A percentile compares a stretch with the other conserved stretches of the same genome.
These are phyloP conservation scores for Falco biarmicus DNA, from an alignment of 2,797 vertebrate species.

Conservation along the genomic window DNA sequence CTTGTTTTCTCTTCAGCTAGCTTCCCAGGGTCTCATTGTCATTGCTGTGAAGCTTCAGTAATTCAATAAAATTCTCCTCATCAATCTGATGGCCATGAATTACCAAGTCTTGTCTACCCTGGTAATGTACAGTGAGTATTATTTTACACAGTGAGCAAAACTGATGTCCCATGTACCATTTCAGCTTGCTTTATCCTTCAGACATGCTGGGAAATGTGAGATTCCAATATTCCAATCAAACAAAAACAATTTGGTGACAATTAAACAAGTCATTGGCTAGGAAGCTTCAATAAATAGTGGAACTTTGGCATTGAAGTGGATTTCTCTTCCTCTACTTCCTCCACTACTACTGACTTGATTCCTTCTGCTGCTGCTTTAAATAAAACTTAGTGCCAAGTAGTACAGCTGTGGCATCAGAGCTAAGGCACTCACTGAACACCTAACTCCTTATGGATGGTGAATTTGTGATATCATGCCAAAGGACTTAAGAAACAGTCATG, in stretches of 20 bases:
- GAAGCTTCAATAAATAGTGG: neutral
- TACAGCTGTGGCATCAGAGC: neutral
- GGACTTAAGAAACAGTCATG: neutral
- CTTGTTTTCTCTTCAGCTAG: constrained; percentile 76
- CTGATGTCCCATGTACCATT: neutral
- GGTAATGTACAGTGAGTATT: neutral
- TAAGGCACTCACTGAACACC: neutral
- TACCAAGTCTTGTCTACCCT: constrained; percentile 28
- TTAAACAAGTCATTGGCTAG: neutral
- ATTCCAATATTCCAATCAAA: neutral
- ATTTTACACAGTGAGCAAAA: constrained; percentile 43
- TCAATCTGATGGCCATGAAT: constrained; percentile 54
- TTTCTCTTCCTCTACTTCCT: neutral
- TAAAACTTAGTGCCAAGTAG: neutral
- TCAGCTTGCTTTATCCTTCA: constrained; percentile 2
- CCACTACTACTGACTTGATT: neutral
- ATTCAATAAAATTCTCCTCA: constrained; percentile 59
- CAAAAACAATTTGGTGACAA: neutral
- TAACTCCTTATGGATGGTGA: neutral
- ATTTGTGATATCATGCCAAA: neutral
- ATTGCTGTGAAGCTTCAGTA: constrained; percentile 63
- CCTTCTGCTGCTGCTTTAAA: neutral
- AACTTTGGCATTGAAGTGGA: neutral
- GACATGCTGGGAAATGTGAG: neutral
- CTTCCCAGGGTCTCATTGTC: constrained; percentile 74